Evolutionary conservation across 2,113 vertebrate species (phyloP).

Genomic region (Labeo catla): DNA sequence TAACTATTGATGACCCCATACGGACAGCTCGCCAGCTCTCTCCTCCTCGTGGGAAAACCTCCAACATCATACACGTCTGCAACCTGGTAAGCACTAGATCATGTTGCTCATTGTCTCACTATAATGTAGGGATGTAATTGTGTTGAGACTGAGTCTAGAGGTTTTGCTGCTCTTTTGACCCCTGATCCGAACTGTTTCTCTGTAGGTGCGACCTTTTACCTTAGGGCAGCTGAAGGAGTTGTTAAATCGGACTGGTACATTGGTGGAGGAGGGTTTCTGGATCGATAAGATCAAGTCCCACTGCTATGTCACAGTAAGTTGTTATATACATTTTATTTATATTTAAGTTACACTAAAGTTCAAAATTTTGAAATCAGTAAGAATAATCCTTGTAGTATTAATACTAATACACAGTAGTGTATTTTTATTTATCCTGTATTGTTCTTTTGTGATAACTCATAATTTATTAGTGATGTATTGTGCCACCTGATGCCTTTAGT

Average conservation of each 20-base stretch:
- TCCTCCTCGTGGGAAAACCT: constrained; percentile 82
- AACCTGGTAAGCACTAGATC: constrained; percentile 81
- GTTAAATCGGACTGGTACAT: constrained; percentile 82
- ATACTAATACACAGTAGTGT: no score
- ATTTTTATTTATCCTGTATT: neutral
- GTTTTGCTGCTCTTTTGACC: neutral
- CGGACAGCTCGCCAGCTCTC: constrained; percentile 81
- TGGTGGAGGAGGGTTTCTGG: constrained; percentile 91
- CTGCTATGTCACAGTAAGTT: constrained; percentile 87
- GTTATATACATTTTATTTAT: neutral
- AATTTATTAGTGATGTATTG: neutral
- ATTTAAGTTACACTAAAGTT: neutral
- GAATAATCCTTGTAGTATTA: no score
- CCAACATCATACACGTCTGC: constrained; percentile 87
- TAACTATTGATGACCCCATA: constrained; percentile 89
- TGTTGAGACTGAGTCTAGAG: neutral
- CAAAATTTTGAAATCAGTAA: neutral
- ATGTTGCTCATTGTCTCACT: neutral
- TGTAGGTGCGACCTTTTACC: constrained; percentile 89
- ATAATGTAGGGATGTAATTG: neutral
- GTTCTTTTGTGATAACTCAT: neutral
- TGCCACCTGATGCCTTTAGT: neutral
- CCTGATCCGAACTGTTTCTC: neutral
- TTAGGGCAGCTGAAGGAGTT: constrained; percentile 89
- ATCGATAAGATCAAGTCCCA: constrained; percentile 95